Evolutionary conservation across 2,113 vertebrate genomes (phyloP), one percentile per base, ranked within the genome.

Genomic region (Silurus meridionalis): DNA sequence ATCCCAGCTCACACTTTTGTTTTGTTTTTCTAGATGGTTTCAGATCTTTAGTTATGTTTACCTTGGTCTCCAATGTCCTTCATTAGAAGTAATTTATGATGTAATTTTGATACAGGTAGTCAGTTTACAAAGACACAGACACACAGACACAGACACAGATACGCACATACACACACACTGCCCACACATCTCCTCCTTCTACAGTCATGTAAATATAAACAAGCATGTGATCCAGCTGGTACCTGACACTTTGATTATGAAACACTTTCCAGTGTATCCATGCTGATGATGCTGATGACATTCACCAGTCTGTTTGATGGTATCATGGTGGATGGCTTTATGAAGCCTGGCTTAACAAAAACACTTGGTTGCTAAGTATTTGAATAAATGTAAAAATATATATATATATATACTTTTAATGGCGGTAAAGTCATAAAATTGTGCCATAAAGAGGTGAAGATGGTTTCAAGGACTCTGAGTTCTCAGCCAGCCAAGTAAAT

Each of bases 131-230:
- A 80, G 78, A 74, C 25, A 57, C 63, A 53, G 74, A 53, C 74
- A 23, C 58, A 9, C 50, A 19, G 25, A 58, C 60, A 50, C 80
- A 50, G 72, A 21, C 64, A 5, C n/a, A 25, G 37, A 37, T 37
- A 50, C 80, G 15, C 64, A 5, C n/a, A 25, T 15, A 13, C 80
- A 28, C 67, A 15, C 69, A 5, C 71, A 50, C n/a, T 3, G 37
- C 37, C 37, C 37, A 37, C 37, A 37, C 37, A 37, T 37, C 37
- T 37, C 19, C n/a, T 8, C 74, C 69, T 28, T 53, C 71, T 50
- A 46, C 74, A 61, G 67, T 61, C 81, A 80, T 87, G 80, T 86
- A 85, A 86, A 89, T 55, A 87, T 86, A 87, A 87, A 86, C 83
- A 86, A 85, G 84, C 71, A 37, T 83, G 66, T 69, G 81, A 83